Evolutionary conservation across 2,113 vertebrate species (phyloP).

Genomic region (Amphiprion percula): DNA sequence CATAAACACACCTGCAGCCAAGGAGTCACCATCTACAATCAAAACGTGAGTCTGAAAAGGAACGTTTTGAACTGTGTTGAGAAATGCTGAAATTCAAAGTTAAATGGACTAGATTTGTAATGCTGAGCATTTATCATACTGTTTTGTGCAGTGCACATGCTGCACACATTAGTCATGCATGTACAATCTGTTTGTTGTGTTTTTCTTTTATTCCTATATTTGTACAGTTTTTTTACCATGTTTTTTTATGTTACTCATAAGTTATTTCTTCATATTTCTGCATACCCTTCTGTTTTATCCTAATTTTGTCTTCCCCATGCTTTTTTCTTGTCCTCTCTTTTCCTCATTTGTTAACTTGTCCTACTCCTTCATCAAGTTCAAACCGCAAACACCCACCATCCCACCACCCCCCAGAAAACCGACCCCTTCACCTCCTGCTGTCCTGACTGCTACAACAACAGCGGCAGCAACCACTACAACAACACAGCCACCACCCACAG

Average conservation of each 20-base stretch:
- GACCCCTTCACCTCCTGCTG: conserved; percentile 57
- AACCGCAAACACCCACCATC: conserved; percentile 71
- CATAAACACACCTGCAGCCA: conserved; percentile 89
- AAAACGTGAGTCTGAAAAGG: conserved; percentile 84
- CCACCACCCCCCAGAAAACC: conserved; percentile 69
- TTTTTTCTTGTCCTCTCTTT: conserved; percentile 43
- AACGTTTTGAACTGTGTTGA: neutral
- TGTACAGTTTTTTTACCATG: conserved; percentile 27
- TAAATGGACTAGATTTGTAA: neutral
- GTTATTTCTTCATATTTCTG: conserved; percentile 41
- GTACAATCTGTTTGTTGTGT: conserved; percentile 19
- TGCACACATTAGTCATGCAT: conserved; percentile 13
- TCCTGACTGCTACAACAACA: conserved; percentile 32
- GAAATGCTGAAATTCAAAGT: neutral
- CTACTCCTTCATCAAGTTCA: conserved; percentile 75
- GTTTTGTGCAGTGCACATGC: neutral
- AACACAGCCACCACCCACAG: conserved; percentile 45
- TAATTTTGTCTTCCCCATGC: conserved; percentile 59
- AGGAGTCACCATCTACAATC: conserved; percentile 90
- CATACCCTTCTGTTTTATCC: conserved; percentile 52
- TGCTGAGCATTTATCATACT: neutral
- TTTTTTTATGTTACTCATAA: conserved; percentile 27
- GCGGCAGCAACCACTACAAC: conserved; percentile 30
- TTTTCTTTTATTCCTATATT: conserved; percentile 16
- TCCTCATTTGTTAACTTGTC: conserved; percentile 26